Conservation (phyloP, 2,797 vertebrate species). For the Muscicapa striata region DNA sequence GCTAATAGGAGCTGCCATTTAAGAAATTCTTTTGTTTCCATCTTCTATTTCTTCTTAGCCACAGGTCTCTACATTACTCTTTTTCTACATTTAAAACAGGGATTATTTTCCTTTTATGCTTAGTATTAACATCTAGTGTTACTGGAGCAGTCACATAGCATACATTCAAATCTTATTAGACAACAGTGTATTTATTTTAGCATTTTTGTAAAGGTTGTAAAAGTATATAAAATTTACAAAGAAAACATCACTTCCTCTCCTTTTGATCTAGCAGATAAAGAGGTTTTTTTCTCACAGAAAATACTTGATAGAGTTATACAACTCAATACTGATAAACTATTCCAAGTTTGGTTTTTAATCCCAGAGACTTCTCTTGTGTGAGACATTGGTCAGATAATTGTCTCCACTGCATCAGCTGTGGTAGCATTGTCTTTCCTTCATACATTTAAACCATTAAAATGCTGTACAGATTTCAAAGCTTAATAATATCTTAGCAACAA, state of each 20-base stretch:
- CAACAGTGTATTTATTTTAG: background rate
- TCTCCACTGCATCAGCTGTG: background rate
- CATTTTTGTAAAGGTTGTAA: background rate
- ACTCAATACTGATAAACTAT: background rate
- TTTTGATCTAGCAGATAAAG: background rate
- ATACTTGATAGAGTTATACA: background rate
- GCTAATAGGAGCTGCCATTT: background rate
- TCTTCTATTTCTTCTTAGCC: background rate
- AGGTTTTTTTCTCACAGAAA: background rate
- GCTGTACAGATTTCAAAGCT: background rate
- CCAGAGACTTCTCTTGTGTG: background rate
- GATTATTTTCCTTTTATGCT: background rate
- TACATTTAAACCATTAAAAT: background rate
- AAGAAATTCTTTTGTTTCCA: background rate
- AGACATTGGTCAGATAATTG: background rate
- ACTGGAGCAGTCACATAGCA: background rate
- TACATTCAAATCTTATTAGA: background rate
- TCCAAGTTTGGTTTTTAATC: background rate
- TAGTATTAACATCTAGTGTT: background rate
- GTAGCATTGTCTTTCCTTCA: background rate
- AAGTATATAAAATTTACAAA: background rate
- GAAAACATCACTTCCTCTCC: background rate
- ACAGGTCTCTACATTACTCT: background rate
- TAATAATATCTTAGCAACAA: background rate
- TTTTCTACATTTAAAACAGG: background rate